Percentiles rank a stretch among this genome's conserved stretches.
phyloP scores from a whole-genome alignment of 2,113 vertebrate genomes.

The Eidolon helvum region DNA sequence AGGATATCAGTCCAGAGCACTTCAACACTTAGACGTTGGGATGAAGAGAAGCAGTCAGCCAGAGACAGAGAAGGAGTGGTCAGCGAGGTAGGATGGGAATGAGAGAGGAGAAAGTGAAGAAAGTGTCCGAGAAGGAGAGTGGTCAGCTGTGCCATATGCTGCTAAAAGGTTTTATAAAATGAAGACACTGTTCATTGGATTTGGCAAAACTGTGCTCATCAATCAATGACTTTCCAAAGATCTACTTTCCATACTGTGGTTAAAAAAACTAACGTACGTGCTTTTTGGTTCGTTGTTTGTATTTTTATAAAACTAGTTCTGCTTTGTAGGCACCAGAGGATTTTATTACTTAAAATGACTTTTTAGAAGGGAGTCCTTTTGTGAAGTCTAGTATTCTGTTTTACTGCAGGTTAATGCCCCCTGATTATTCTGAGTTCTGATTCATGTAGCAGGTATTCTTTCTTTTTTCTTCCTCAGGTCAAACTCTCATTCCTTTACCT shows the following conservation, averaged over 20 bases:
- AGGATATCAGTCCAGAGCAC: neutral
- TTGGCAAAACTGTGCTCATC: neutral
- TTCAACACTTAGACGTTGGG: neutral
- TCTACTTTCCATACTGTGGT: neutral
- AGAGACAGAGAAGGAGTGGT: neutral
- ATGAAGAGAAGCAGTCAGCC: neutral
- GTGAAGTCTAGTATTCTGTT: neutral
- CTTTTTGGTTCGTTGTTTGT: neutral
- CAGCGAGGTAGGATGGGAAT: neutral
- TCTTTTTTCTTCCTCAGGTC: neutral
- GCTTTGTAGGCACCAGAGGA: neutral
- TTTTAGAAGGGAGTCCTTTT: neutral
- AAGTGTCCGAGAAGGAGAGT: neutral
- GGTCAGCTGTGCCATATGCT: neutral
- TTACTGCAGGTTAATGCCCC: neutral
- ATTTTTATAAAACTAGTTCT: neutral
- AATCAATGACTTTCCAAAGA: neutral
- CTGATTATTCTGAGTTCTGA: neutral
- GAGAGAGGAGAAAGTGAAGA: neutral
- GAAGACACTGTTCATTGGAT: neutral
- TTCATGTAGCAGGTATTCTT: neutral
- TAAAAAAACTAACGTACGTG: neutral
- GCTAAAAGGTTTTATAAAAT: neutral
- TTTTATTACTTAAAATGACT: neutral
- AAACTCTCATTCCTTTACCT: neutral